A percentile compares a stretch with the other conserved stretches of the same genome.
Conservation (phyloP, 1,140 invertebrate species). For the Hylaeus volcanicus region DNA sequence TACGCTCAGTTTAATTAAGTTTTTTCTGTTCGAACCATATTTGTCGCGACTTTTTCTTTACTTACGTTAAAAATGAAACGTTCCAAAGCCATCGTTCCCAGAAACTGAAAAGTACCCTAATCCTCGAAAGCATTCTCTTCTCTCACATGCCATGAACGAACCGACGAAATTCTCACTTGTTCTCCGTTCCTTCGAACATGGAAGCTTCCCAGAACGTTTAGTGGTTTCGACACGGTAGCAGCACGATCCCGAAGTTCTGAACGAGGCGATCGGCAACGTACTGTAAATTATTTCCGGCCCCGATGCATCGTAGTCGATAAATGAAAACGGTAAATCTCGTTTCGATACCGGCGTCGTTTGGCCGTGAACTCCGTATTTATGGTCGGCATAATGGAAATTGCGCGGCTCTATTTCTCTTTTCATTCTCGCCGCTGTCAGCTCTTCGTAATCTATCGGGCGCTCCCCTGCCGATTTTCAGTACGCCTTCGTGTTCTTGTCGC, state of each 20-base stretch:
- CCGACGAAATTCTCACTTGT: too few species aligned
- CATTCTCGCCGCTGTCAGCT: conserved; percentile 1
- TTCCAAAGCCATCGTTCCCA: too few species aligned
- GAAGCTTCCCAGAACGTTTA: not conserved
- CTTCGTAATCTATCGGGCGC: conserved; percentile 10
- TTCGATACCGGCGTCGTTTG: conserved; percentile 7
- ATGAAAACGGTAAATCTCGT: conserved; percentile 36
- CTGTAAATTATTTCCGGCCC: not conserved
- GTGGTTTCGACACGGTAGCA: too few species aligned
- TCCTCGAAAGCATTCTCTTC: too few species aligned
- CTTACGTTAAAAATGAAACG: too few species aligned
- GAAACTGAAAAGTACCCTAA: too few species aligned
- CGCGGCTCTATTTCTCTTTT: not conserved
- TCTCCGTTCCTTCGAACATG: too few species aligned
- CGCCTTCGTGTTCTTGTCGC: conserved; percentile 2
- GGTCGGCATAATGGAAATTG: conserved; percentile 38
- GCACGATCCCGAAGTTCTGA: too few species aligned
- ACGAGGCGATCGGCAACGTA: not conserved
- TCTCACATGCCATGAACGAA: too few species aligned
- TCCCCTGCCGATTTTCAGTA: conserved; percentile 18
- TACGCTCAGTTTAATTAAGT: too few species aligned
- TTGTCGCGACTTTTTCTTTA: too few species aligned
- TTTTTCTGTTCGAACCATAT: too few species aligned
- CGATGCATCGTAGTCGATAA: not conserved
- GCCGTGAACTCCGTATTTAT: conserved; percentile 34